Conservation (phyloP, 2,797 vertebrate species). For the Macropodus opercularis region DNA sequence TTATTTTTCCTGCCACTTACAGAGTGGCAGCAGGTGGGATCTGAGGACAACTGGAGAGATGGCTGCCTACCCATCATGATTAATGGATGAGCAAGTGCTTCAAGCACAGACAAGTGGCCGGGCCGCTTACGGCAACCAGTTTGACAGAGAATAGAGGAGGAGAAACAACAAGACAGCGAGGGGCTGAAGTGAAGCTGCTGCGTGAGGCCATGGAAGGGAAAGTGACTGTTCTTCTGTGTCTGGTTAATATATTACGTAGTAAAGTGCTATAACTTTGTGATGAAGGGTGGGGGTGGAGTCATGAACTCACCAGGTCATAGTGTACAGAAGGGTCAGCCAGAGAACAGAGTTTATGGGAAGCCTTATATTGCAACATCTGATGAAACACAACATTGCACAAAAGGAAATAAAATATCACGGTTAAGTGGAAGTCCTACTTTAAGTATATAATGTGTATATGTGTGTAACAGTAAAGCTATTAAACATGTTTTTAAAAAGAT, state of each 20-base stretch:
- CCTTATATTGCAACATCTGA: constrained; percentile 15
- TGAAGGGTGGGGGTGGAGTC: constrained; percentile 12
- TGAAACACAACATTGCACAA: constrained; percentile 15
- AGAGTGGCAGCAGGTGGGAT: constrained; percentile 53
- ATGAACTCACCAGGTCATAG: constrained; percentile 21
- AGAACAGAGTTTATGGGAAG: constrained; percentile 41
- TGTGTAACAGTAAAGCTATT: too few species aligned
- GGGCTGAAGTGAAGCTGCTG: constrained; percentile 12
- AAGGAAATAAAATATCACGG: constrained; percentile 9
- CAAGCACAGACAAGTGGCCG: constrained; percentile 27
- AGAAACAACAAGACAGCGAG: neutral
- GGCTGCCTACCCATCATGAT: constrained; percentile 41
- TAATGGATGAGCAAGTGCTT: constrained; percentile 56
- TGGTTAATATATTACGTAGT: constrained; percentile 45
- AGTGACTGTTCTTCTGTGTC: constrained; percentile 17
- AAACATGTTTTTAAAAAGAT: too few species aligned
- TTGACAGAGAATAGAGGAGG: neutral
- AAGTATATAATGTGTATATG: neutral
- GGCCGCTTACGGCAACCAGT: constrained; percentile 42
- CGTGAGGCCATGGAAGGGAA: constrained; percentile 6
- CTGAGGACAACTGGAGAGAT: constrained; percentile 56
- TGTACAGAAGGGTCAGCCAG: constrained; percentile 16
- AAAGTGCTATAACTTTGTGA: constrained; percentile 35
- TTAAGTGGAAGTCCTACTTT: neutral
- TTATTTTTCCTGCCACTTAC: constrained; percentile 43